Base-by-base conservation (phyloP, 2,888 invertebrate species). In the Ectemnius lituratus region DNA sequence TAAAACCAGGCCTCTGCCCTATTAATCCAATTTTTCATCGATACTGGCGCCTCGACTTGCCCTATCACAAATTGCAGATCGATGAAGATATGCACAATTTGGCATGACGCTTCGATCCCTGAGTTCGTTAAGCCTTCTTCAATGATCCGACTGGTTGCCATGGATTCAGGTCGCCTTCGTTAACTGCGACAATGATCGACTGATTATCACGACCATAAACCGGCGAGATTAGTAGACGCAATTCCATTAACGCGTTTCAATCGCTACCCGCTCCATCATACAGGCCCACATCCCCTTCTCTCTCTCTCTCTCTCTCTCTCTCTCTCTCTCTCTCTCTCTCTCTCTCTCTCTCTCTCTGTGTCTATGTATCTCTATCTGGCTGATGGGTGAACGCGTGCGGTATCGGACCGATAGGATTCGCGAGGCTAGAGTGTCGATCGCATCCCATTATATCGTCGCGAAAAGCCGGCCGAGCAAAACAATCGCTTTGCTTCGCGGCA, bases 191-290 rank as follows among this genome's bases (percentile, higher is more conserved):
- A 52, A 62, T 65, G 52, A 62, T 57, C 61, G 45, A 61, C 20
- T 58, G 23, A 67, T 70, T 52, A 62, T 49, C 64, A 13, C 14
- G 11, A 23, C 23, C 52, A 14, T 16, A 16, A 52, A 52, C 6
- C 49, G 37, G 47, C 61, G 28, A 66, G 70, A 75, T 65, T 70
- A 65, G 18, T 59, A 23, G 13, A 16, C 59, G 47, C 47, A 62
- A 70, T 70, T 59, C 76, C 59, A 62, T 76, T 65, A 75, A 45
- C 67, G 56, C 49, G 57, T 65, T 75, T 75, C 65, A 28, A 66
- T 61, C 49, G 37, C 37, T 8, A 4, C 37, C 37, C 37, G 8
- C 37, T 37, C 37, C 37, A 37, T 37, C 37, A 2, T 6, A 37
- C 37, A 8, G 11, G 8, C 8, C 37, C 37, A 8, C 37, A 37